Percentiles rank a stretch among this genome's conserved stretches.
phyloP scores from a whole-genome alignment of 2,113 vertebrate species.

The Halichoerus grypus region DNA sequence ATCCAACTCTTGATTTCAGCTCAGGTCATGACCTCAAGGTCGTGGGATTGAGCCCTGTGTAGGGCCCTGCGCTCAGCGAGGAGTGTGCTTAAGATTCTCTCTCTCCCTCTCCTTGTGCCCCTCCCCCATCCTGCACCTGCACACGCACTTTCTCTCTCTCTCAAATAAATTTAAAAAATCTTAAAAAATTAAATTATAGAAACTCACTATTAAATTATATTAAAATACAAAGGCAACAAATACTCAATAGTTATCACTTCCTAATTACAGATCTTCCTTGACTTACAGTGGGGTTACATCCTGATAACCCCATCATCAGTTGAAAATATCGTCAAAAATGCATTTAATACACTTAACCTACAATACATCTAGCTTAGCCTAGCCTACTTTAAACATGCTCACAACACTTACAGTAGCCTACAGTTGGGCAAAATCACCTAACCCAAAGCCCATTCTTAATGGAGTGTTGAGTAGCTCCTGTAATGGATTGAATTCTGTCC shows the following conservation, averaged over 20 bases:
- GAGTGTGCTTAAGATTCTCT: too few relatives aligned
- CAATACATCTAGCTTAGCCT: neutral
- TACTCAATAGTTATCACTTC: neutral
- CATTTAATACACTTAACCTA: neutral
- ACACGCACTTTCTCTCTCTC: accelerated
- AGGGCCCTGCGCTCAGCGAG: too few relatives aligned
- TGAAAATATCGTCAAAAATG: neutral
- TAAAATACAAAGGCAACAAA: neutral
- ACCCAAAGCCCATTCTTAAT: neutral
- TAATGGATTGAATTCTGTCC: neutral
- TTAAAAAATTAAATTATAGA: neutral
- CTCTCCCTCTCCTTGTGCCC: neutral
- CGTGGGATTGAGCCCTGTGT: too few relatives aligned
- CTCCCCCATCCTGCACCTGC: neutral
- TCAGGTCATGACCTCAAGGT: too few relatives aligned
- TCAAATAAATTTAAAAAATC: neutral
- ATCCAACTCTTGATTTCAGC: too few relatives aligned
- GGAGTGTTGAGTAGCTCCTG: neutral
- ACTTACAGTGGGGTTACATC: neutral
- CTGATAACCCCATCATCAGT: neutral
- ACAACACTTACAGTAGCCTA: neutral
- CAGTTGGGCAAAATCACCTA: neutral
- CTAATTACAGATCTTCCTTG: neutral
- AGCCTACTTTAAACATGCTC: neutral
- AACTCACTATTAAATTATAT: neutral